These are phyloP conservation scores for Myrmecophaga tridactyla DNA, from an alignment of 2,113 vertebrate genomes.

Conservation along the genomic window DNA sequence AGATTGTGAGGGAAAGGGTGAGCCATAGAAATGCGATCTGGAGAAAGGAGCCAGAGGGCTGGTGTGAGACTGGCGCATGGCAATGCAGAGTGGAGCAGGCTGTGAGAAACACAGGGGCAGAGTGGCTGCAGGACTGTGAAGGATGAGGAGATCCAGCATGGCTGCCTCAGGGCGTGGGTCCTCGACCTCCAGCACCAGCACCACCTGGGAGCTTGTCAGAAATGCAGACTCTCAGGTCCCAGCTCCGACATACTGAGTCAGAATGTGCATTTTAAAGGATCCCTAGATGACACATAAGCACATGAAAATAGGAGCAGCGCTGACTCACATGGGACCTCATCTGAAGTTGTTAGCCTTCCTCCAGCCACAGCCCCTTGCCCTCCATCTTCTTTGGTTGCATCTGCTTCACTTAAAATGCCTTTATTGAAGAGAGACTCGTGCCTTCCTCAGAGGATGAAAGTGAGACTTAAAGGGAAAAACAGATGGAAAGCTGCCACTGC, in stretches of 20 bases:
- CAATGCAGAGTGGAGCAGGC: too few relatives aligned
- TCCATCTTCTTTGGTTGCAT: neutral
- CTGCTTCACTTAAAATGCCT: neutral
- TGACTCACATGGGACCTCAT: fast-evolving
- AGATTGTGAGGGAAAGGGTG: neutral
- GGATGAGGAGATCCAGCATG: too few relatives aligned
- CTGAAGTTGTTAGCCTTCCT: neutral
- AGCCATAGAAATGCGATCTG: neutral
- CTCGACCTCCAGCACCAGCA: neutral
- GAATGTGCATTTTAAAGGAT: neutral
- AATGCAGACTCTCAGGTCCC: neutral
- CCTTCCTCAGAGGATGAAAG: neutral
- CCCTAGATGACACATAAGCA: fast-evolving
- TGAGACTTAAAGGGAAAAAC: neutral
- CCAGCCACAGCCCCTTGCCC: too few relatives aligned
- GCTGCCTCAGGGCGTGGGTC: neutral
- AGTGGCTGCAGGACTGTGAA: neutral
- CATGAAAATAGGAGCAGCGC: neutral
- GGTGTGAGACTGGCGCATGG: neutral
- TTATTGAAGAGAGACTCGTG: neutral
- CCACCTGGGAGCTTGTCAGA: neutral
- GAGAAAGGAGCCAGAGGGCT: neutral
- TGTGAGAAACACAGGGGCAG: neutral
- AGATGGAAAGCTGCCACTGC: neutral
- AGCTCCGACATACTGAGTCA: neutral